Percentiles rank a stretch among this genome's conserved stretches.
These are phyloP conservation scores for Limnephilus marmoratus DNA, from an alignment of 2,888 invertebrate species.

Conservation along the genomic window DNA sequence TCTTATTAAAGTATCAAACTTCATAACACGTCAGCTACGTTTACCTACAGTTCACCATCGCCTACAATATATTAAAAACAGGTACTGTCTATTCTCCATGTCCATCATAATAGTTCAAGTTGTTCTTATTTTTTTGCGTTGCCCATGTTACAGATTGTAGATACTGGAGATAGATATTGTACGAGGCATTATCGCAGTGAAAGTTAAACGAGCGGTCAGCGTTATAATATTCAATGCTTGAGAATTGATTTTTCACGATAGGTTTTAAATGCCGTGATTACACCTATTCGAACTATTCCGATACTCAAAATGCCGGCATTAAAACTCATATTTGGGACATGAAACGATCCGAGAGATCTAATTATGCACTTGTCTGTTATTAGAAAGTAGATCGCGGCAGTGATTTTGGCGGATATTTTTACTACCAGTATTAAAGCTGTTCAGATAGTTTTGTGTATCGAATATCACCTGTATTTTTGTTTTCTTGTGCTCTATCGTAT, in stretches of 20 bases:
- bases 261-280: slow-evolving; percentile 24
- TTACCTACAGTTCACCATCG: neutral
- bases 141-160: neutral
- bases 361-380: slow-evolving; percentile 20
- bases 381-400: slow-evolving; percentile 36
- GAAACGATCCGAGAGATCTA: slow-evolving; percentile 29
- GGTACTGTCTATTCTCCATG: neutral
- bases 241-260: slow-evolving; percentile 44
- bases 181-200: neutral
- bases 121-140: slow-evolving; percentile 2
- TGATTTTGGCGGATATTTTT: slow-evolving; percentile 4
- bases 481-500: neutral
- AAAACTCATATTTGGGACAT: slow-evolving; percentile 4
- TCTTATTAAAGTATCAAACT: neutral
- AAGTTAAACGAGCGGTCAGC: slow-evolving; percentile 37
- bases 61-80: neutral
- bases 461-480: neutral
- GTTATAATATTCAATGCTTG: neutral
- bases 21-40: neutral
- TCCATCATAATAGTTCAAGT: neutral
- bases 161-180: neutral
- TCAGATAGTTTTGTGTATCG: neutral
- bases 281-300: slow-evolving; percentile 12
- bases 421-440: neutral
- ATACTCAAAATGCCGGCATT: neutral